Base-by-base conservation (phyloP, 2,797 vertebrate species). In the Pipistrellus pipistrellus region DNA sequence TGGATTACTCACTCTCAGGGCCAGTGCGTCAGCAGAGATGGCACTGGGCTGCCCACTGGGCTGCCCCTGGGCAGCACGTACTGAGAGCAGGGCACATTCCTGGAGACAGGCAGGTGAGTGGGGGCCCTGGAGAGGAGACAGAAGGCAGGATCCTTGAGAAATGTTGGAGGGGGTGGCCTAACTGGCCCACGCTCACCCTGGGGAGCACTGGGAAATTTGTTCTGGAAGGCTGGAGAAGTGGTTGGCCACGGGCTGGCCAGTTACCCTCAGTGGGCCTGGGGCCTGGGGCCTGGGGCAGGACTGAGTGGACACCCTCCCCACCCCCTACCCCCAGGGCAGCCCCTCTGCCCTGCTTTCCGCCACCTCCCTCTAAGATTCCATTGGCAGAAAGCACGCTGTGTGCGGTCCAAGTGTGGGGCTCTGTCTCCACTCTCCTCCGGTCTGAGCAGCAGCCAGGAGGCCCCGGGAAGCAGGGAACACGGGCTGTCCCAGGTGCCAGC, bases 1-100 rank as follows among this genome's bases (percentile, higher is more conserved):
- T 4, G 38, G 35, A 64, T 32, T 51, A 55, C 69, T 90, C 77
- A 20, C 53, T 8, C 6, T 18, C 82, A 51, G 25, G 77, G 77
- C 68, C 90, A 78, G 12, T 92, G 95, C 88, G 68, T 92, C 77
- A 76, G 88, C 88, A 90, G 90, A 96, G 44, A 57, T 21, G 38
- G 20, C 38, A 41, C 62, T 32, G 25, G 72, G 62, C 8, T 66
- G 32, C 78, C 55, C 64, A 83, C n/a, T n/a, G n/a, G n/a, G n/a
- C n/a, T n/a, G n/a, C 83, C 62, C n/a, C 46, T 8, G 21, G 35
- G 41, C 11, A n/a, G 12, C 4, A 8, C 48, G 68, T 88, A 53
- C 64, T 59, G 87, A 72, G 44, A 87, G 48, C 41, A 46, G 30
- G 76, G 6, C 64, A 68, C 59, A 9, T 71, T 68, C 76, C 51